Base-by-base conservation (phyloP, 2,888 invertebrate species). In the Meiosimyza decipiens region DNA sequence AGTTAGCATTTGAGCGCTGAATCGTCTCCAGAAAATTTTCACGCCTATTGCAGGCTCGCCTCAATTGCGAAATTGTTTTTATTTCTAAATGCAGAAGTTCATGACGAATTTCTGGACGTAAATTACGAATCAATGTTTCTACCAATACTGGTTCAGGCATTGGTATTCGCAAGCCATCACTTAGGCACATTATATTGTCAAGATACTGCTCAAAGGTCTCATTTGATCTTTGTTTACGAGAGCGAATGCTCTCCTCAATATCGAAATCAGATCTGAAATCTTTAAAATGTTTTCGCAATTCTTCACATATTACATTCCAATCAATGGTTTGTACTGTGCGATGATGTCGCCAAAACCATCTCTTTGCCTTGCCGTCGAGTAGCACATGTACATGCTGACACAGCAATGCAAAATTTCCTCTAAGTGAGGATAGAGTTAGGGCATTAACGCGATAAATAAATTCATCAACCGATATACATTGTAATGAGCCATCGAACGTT, bases 261-360 rank as follows among this genome's bases (percentile, higher is more conserved):
- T 69, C 69, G 4, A 49, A 57, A 22, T 69, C 69, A 4, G 69
- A 59, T 6, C 47, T n/a, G 18, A 28, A 60, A 18, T 57, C 47
- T 57, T 57, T 16, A 59, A 69, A 59, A 3, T 69, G 49, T 0
- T 13, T 54, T 3, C 54, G 3, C 54, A 54, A 54, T 16, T 54
- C 54, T 6, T 54, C 54, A 18, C 54, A 54, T 16, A 54, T 54
- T 15, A 54, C 6, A 54, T 4, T 1, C 54, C 54, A 54, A 6
- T 54, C 54, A 2, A 54, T 16, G 1, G 52, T 9, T 52, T 52
- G 52, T 52, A 52, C 52, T 1, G 55, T 50, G 15, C 49, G 65
- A 28, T 65, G 71, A 50, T 55, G 50, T 12, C 71, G 54, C 71
- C 71, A 71, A 40, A 64, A 64, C 71, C 71, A 71, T 28, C 28